Evolutionary conservation across 1,140 invertebrate species (phyloP).

Genomic region (Drosophila bipectinata): DNA sequence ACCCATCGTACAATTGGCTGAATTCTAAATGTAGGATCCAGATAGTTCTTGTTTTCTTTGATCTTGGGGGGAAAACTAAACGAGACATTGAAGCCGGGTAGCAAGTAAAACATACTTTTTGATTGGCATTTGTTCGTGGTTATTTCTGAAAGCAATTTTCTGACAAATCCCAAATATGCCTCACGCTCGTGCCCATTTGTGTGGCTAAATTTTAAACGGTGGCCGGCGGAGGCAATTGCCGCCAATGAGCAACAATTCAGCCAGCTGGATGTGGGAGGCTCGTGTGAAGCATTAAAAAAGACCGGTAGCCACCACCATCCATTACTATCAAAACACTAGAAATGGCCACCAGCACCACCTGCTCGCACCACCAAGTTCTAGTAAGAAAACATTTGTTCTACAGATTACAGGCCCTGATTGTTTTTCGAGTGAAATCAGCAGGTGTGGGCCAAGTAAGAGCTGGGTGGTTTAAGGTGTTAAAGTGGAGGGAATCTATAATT

Average conservation of each 20-base stretch:
- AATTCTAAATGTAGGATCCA: constrained; percentile 26
- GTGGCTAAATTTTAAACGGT: constrained; percentile 52
- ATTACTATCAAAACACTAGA: constrained; percentile 16
- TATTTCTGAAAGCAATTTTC: constrained; percentile 35
- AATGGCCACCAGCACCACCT: constrained; percentile 8
- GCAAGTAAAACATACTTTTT: background rate
- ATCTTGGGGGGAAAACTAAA: constrained; percentile 21
- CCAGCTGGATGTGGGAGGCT: constrained; percentile 23
- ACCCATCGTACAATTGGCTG: constrained; percentile 30
- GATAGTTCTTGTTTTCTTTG: constrained; percentile 46
- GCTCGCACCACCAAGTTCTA: constrained; percentile 1
- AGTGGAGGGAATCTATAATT: constrained; percentile 24
- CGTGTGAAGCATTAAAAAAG: constrained; percentile 13
- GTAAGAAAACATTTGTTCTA: constrained; percentile 25
- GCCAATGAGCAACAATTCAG: constrained; percentile 48
- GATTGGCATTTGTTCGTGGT: constrained; percentile 28
- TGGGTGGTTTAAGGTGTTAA: constrained; percentile 22
- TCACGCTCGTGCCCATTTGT: constrained; percentile 59
- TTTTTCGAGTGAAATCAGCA: constrained; percentile 14
- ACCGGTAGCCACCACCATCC: constrained; percentile 35
- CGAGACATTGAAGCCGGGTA: background rate
- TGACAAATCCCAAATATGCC: constrained; percentile 38
- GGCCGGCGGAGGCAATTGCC: constrained; percentile 38
- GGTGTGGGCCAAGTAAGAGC: background rate
- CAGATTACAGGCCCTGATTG: constrained; percentile 8